Base-by-base conservation (phyloP, 2,888 invertebrate genomes). In the Aradus depressus region DNA sequence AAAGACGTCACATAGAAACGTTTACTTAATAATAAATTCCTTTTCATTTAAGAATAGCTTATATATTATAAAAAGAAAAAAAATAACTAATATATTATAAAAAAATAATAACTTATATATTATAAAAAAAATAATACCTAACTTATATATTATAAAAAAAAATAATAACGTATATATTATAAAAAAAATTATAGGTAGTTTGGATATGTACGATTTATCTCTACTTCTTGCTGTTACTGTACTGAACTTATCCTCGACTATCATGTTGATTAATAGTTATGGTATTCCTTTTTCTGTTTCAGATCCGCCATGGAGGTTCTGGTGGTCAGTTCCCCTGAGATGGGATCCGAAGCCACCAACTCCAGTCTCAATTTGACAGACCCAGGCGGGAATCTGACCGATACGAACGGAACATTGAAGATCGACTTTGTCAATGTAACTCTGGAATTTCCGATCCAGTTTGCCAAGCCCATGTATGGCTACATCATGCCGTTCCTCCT, bases 401-500 rank as follows among this genome's bases (percentile, higher is more conserved):
- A 26, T 6, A 8, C 14, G 22, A 49, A 41, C 32, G 3, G 18
- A n/a, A n/a, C 48, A 14, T n/a, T n/a, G n/a, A 10, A 16, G 8
- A 32, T 49, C 19, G 51, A 54, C n/a, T 62, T 61, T 60, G 63
- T 81, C 53, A 81, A 82, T 64, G 76, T 82, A 1, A 81, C 81
- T 0, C 74, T 74, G 53, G 79, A 80, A 60, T 73, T 78, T 61
- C 82, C 79, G 1, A 75, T 81, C 52, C 70, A 72, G 47, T 79
- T 80, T 66, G 81, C 81, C 1, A 73, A 79, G 51, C 80, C 83
- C 22, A 74, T 86, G 67, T 72, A 74, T 59, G 62, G 63, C 21
- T 80, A 84, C 70, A 75, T 84, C 59, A 81, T 89, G 64, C 92
- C 93, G 1, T 79, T 89, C 62, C 76, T 95, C 31, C 75, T 92